Evolutionary conservation across 2,888 invertebrate species (phyloP), one percentile per base, ranked within the genome.

Genomic region (Drosophila suboccidentalis): DNA sequence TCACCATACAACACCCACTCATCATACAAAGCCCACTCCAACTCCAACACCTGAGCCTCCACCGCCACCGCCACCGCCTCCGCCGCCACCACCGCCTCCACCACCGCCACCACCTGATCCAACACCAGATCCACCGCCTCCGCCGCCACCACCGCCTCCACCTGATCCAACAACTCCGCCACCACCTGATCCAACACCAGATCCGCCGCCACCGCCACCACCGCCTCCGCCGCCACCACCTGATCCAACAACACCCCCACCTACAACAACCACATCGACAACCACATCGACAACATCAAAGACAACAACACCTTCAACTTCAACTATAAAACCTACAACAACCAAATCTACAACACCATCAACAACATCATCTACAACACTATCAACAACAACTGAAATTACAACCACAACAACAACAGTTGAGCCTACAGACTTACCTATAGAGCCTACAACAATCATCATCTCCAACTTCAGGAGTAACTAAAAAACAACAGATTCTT

Each of bases 41-140:
- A 10, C 43, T 8, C 26, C 46, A 8, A n/a, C 46, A 26, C 22
- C 46, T 8, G 15, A 29, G 5, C 43, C 43, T 1, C 47, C 47
- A 10, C 17, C 17, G 10, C 17, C 49, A 1, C 15, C 38, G 15
- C 36, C 62, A 10, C 46, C 62, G 5, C 26, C 22, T 1, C 53
- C 62, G 9, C 15, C 38, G 15, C 36, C 62, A n/a, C 46, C 62
- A 9, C 26, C 22, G 4, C 53, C 62, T 11, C 36, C 46, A 26
- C 13, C 46, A 3, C 15, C 38, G 15, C 26, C 43, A 4, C 19
- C 47, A 1, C 9, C 22, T 9, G 13, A 36, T 26, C 38, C 65
- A 26, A 38, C 59, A 2, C 15, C 59, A 0, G 26, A 3, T 6
- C 44, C 19, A 3, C 15, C 49, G 32, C 39, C 47, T 0, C 32